Evolutionary conservation across 2,797 vertebrate species (phyloP).

Genomic region (Eutrigla gurnardus): DNA sequence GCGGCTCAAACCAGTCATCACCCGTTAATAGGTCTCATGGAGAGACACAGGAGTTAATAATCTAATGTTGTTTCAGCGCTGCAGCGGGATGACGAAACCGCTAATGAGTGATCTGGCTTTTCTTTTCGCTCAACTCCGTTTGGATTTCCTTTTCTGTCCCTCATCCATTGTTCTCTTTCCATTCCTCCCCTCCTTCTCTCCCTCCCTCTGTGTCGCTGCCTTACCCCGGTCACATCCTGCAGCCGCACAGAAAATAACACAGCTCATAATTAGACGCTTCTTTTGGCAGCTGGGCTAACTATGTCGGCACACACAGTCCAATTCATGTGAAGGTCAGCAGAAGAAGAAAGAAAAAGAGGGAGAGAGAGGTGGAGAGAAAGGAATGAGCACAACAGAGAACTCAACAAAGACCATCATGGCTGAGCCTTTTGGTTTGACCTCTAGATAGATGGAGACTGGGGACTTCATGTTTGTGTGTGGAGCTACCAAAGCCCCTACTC

Average conservation of each 20-base stretch:
- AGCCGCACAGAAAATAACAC: slow-evolving; percentile 64
- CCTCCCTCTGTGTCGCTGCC: slow-evolving; percentile 25
- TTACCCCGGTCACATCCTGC: slow-evolving; percentile 52
- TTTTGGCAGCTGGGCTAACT: slow-evolving; percentile 66
- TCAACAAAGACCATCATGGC: slow-evolving; percentile 47
- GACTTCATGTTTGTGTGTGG: slow-evolving; percentile 50
- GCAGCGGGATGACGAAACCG: slow-evolving; percentile 20
- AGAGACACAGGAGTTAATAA: slow-evolving; percentile 16
- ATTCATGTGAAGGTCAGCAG: slow-evolving; percentile 69
- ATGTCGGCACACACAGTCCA: slow-evolving; percentile 55
- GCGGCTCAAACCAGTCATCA: slow-evolving; percentile 10
- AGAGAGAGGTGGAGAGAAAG: slow-evolving; percentile 3
- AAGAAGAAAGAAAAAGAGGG: slow-evolving; percentile 12
- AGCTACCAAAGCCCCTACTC: slow-evolving; percentile 41
- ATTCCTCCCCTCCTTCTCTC: slow-evolving; percentile 9
- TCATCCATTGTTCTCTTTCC: slow-evolving; percentile 27
- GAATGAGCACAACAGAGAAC: slow-evolving; percentile 24
- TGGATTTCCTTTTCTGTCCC: slow-evolving; percentile 4
- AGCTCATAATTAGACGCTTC: slow-evolving; percentile 74
- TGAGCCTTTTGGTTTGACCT: slow-evolving; percentile 56
- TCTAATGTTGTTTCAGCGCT: slow-evolving; percentile 27
- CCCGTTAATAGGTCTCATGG: slow-evolving; percentile 21
- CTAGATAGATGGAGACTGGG: slow-evolving; percentile 45
- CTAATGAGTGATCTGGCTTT: slow-evolving; percentile 34
- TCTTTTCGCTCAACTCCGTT: slow-evolving; percentile 13